These are phyloP conservation scores for Xiphophorus maculatus DNA, from an alignment of 2,113 vertebrate species.

Conservation along the genomic window DNA sequence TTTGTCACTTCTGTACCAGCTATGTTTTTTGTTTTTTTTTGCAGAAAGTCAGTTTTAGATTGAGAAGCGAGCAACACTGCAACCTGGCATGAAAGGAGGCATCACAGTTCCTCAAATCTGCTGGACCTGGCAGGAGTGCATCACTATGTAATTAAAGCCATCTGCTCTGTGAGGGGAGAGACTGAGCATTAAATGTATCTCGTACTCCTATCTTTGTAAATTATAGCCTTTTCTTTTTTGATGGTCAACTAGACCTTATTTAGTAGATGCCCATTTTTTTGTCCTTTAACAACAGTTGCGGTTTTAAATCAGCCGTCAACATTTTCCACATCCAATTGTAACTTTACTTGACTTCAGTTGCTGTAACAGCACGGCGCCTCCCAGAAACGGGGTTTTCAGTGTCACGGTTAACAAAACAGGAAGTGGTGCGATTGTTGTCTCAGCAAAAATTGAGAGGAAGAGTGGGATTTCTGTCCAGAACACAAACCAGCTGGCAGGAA, in stretches of 20 bases:
- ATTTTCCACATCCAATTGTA: conserved; percentile 11
- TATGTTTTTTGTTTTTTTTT: neutral
- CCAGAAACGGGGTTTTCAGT: conserved; percentile 51
- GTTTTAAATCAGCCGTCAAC: neutral
- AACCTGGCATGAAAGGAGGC: neutral
- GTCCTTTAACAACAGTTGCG: neutral
- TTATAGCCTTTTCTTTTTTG: neutral
- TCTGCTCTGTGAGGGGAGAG: neutral
- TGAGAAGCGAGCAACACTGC: no score
- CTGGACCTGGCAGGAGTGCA: neutral
- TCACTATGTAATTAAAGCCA: neutral
- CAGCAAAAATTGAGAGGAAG: conserved; percentile 81
- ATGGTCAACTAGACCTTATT: neutral
- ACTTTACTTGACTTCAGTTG: conserved; percentile 23
- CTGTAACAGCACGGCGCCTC: conserved; percentile 16
- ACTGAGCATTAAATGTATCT: neutral
- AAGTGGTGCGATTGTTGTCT: conserved; percentile 77
- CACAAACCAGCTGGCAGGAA: conserved; percentile 86
- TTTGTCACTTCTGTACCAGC: neutral
- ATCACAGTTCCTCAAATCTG: neutral
- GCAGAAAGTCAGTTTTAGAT: neutral
- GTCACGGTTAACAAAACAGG: conserved; percentile 76
- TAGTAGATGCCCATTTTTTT: neutral
- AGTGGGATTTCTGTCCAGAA: conserved; percentile 79
- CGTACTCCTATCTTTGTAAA: neutral